These are phyloP conservation scores for Drosophila sproati DNA, from an alignment of 1,140 invertebrate species.

Conservation along the genomic window DNA sequence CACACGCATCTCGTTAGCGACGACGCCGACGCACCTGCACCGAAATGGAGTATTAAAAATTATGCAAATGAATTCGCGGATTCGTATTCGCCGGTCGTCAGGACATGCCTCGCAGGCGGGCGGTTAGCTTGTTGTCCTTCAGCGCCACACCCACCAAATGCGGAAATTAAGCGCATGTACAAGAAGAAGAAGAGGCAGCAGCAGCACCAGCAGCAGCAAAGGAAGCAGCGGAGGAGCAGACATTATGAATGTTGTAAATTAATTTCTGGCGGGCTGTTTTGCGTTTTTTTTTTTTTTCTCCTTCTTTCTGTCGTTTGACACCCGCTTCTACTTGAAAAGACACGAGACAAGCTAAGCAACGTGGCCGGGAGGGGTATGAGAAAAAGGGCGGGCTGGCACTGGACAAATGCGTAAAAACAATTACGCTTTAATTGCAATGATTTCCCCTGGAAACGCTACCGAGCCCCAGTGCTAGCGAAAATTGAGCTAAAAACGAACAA, in stretches of 20 bases:
- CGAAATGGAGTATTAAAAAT: slow-evolving; percentile 83
- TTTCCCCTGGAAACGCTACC: slow-evolving; percentile 53
- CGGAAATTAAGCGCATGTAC: slow-evolving; percentile 70
- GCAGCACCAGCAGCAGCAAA: slow-evolving; percentile 5
- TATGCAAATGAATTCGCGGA: slow-evolving; percentile 80
- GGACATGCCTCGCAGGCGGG: slow-evolving; percentile 9
- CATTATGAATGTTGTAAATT: slow-evolving; percentile 80
- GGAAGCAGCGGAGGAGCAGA: slow-evolving; percentile 28
- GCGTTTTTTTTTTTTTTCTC: neutral
- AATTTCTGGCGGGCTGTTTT: slow-evolving; percentile 45
- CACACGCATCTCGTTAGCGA: slow-evolving; percentile 67
- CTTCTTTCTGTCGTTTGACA: neutral
- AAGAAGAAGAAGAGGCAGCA: slow-evolving; percentile 25
- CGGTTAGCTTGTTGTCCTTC: slow-evolving; percentile 46
- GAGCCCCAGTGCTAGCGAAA: slow-evolving; percentile 37
- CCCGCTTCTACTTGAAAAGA: slow-evolving; percentile 54
- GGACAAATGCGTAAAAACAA: slow-evolving; percentile 77
- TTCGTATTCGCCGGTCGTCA: slow-evolving; percentile 55
- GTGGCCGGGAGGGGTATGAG: neutral
- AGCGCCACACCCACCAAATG: slow-evolving; percentile 61
- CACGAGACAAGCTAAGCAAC: slow-evolving; percentile 63
- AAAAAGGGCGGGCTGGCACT: slow-evolving; percentile 17
- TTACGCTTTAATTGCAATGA: slow-evolving; percentile 79
- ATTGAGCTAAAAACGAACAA: slow-evolving; percentile 39
- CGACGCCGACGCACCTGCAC: slow-evolving; percentile 65